Percentiles rank a stretch among this genome's conserved stretches.
These are phyloP conservation scores for Lepidurus arcticus DNA, from an alignment of 1,140 invertebrate species.

Conservation along the genomic window DNA sequence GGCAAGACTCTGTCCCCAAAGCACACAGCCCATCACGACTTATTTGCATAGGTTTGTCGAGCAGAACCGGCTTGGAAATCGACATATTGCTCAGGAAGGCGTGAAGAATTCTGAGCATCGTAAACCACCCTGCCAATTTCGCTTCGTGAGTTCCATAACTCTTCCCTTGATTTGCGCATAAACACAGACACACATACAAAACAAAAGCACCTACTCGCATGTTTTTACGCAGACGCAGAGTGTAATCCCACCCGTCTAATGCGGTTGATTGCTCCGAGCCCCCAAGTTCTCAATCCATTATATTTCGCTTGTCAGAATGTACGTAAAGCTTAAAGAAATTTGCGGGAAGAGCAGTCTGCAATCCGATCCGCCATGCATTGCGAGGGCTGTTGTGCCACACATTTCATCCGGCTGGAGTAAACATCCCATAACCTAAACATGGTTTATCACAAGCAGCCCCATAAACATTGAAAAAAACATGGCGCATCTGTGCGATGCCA, in stretches of 20 bases:
- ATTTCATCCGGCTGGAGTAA: constrained; percentile 19
- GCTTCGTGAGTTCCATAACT: constrained; percentile 3
- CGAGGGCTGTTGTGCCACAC: constrained; percentile 9
- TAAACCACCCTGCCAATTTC: constrained; percentile 18
- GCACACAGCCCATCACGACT: constrained; percentile 16
- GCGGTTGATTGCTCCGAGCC: neutral
- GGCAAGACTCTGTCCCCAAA: constrained; percentile 8
- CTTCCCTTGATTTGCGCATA: neutral
- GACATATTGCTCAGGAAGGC: constrained; percentile 21
- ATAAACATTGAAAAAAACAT: constrained; percentile 17
- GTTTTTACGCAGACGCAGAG: neutral
- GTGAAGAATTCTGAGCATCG: constrained; percentile 17
- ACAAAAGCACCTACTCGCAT: neutral
- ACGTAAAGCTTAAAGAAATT: neutral
- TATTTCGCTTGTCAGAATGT: constrained; percentile 1
- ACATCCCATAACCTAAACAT: constrained; percentile 19
- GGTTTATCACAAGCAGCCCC: constrained; percentile 13
- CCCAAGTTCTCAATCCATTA: neutral
- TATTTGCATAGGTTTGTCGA: constrained; percentile 22
- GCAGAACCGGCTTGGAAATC: constrained; percentile 18
- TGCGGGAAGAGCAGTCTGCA: neutral
- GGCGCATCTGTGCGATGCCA: constrained; percentile 10
- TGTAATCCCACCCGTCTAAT: neutral
- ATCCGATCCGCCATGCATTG: neutral
- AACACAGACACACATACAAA: neutral